phyloP scores from a whole-genome alignment of 1,140 invertebrate genomes.

The Musca domestica region DNA sequence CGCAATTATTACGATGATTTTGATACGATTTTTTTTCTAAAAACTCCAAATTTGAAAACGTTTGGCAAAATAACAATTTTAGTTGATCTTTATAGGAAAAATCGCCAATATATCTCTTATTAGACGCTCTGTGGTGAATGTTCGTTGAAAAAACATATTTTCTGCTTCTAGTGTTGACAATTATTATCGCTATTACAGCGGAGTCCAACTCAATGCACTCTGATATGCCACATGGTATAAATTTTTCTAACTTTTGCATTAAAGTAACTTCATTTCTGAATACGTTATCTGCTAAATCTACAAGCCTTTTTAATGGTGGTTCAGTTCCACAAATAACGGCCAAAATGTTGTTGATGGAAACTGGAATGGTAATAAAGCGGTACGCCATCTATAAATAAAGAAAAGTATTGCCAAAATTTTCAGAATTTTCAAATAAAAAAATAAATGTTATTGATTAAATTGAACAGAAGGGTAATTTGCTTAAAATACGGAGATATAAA shows the following conservation, averaged over 20 bases:
- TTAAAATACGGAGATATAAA: no score
- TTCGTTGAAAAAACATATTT: slow-evolving; percentile 44
- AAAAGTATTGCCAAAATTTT: no score
- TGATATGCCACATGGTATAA: slow-evolving; percentile 40
- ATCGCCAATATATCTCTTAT: slow-evolving; percentile 42
- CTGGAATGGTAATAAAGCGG: slow-evolving; percentile 44
- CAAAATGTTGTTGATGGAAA: slow-evolving; percentile 35
- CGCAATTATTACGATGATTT: no score
- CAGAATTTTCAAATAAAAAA: no score
- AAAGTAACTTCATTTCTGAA: slow-evolving; percentile 37
- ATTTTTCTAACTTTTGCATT: slow-evolving; percentile 37
- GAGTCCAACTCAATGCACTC: slow-evolving; percentile 44
- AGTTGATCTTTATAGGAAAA: slow-evolving; percentile 43
- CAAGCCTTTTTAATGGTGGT: slow-evolving; percentile 41
- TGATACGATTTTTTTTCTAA: background rate
- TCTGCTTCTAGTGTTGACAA: slow-evolving; percentile 35
- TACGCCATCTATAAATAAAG: slow-evolving; percentile 38
- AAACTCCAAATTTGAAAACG: slow-evolving; percentile 35
- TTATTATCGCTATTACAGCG: slow-evolving; percentile 42
- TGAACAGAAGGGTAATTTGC: no score
- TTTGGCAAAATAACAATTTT: slow-evolving; percentile 45
- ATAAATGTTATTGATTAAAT: no score
- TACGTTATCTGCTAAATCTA: slow-evolving; percentile 36
- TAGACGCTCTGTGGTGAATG: slow-evolving; percentile 38
- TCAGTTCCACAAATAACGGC: slow-evolving; percentile 46